A percentile compares a stretch with the other conserved stretches of the same genome.
Evolutionary conservation across 2,797 vertebrate genomes (phyloP).

Genomic region (Cuculus canorus): DNA sequence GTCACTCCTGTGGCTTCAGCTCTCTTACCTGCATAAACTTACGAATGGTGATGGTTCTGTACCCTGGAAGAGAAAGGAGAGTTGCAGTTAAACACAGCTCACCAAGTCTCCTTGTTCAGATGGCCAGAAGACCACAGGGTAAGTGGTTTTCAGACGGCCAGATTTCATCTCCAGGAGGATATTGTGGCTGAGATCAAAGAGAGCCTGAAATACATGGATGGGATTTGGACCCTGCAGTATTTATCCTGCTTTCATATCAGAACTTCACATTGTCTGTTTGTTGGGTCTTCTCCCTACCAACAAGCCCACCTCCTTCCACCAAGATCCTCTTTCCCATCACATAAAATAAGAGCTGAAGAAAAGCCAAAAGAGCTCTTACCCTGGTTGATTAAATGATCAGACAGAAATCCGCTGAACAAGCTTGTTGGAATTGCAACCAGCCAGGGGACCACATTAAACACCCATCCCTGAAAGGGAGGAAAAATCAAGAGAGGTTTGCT

Average conservation of each 20-base stretch:
- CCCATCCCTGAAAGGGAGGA: slow-evolving; percentile 86
- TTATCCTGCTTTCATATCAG: neutral
- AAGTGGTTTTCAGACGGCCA: neutral
- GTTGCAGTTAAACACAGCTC: neutral
- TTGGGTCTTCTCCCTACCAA: neutral
- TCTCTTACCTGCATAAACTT: slow-evolving; percentile 94
- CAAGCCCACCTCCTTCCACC: neutral
- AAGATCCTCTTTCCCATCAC: neutral
- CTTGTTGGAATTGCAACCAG: slow-evolving; percentile 91
- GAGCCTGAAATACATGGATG: accelerated
- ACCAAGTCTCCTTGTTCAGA: neutral
- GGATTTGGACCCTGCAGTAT: neutral
- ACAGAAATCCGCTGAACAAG: slow-evolving; percentile 90
- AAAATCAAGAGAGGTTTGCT: neutral
- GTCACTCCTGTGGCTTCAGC: neutral
- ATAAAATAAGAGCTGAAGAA: neutral
- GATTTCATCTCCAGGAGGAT: neutral
- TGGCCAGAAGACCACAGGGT: neutral
- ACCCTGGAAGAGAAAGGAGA: slow-evolving; percentile 78
- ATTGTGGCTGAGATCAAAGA: neutral
- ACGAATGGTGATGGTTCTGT: slow-evolving; percentile 87
- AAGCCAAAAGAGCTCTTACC: slow-evolving; percentile 76
- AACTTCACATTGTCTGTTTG: accelerated
- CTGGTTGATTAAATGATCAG: slow-evolving; percentile 90
- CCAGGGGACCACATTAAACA: slow-evolving; percentile 97